Percentiles rank a stretch among this genome's conserved stretches.
These are phyloP conservation scores for Tetheella fluctuosa DNA, from an alignment of 2,888 invertebrate species.

Conservation along the genomic window DNA sequence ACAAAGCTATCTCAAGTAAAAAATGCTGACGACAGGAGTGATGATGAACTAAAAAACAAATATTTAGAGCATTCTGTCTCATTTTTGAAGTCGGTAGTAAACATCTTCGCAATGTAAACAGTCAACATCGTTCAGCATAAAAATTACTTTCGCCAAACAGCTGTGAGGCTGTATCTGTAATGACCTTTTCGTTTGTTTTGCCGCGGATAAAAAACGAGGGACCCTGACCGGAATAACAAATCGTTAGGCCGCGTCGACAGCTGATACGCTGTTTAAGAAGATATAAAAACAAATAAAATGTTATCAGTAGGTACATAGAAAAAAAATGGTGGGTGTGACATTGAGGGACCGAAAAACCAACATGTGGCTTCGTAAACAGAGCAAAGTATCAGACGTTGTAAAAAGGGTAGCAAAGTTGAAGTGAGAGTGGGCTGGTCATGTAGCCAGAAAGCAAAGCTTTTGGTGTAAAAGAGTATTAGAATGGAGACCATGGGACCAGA, in stretches of 20 bases:
- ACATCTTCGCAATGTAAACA: conserved; percentile 1
- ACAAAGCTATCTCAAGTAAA: too few species aligned
- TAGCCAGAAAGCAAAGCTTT: too few species aligned
- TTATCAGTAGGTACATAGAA: background rate
- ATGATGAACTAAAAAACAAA: background rate
- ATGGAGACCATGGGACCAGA: too few species aligned
- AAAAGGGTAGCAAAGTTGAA: too few species aligned
- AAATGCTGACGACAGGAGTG: too few species aligned
- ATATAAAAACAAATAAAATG: background rate
- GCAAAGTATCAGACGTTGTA: too few species aligned
- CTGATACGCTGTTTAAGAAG: background rate
- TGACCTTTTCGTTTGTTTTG: conserved; percentile 16
- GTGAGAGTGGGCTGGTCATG: too few species aligned
- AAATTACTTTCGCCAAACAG: conserved; percentile 7
- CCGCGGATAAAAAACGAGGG: conserved; percentile 23
- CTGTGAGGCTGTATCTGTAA: conserved; percentile 5
- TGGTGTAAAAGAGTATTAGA: too few species aligned
- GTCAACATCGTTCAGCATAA: background rate
- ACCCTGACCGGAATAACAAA: conserved; percentile 39
- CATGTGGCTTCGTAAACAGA: too few species aligned
- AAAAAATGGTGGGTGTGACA: too few species aligned
- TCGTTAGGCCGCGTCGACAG: conserved; percentile 13
- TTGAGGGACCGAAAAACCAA: too few species aligned
- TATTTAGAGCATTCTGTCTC: background rate
- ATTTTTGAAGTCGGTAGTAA: background rate